Evolutionary conservation across 2,113 vertebrate species (phyloP).

Genomic region (Calidris pygmaea): DNA sequence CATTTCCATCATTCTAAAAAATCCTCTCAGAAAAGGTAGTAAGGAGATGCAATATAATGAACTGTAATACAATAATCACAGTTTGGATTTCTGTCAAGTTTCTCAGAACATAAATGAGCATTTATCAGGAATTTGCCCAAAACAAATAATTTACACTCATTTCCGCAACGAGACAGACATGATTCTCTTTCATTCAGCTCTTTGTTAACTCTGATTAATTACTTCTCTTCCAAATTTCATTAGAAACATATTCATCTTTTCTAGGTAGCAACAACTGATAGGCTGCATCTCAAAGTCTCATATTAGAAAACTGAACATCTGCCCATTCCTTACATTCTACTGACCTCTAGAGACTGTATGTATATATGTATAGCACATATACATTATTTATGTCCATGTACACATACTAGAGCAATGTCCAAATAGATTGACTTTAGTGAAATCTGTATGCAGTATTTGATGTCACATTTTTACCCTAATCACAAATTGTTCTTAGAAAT

Average conservation of each 20-base stretch:
- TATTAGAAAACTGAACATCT: constrained; percentile 39
- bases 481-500: not conserved
- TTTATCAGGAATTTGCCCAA: constrained; percentile 71
- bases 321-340: constrained; percentile 80
- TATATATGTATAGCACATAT: constrained; percentile 40
- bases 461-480: not conserved
- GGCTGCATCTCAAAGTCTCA: not conserved
- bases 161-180: constrained; percentile 65
- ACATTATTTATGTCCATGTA: constrained; percentile 21
- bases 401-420: not conserved
- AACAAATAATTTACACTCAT: constrained; percentile 74
- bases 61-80: constrained; percentile 57
- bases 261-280: constrained; percentile 46
- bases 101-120: constrained; percentile 54
- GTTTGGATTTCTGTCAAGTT: constrained; percentile 66
- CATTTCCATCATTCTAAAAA: constrained; percentile 1
- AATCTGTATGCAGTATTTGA: not conserved
- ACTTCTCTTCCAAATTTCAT: constrained; percentile 66
- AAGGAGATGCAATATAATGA: constrained; percentile 21
- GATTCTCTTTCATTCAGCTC: constrained; percentile 49
- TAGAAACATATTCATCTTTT: constrained; percentile 53
- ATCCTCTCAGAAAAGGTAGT: not conserved
- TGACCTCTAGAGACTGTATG: constrained; percentile 83
- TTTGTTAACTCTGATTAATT: constrained; percentile 74
- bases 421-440: not conserved